Evolutionary conservation across 2,113 vertebrate genomes (phyloP).

Genomic region (Zootoca vivipara): DNA sequence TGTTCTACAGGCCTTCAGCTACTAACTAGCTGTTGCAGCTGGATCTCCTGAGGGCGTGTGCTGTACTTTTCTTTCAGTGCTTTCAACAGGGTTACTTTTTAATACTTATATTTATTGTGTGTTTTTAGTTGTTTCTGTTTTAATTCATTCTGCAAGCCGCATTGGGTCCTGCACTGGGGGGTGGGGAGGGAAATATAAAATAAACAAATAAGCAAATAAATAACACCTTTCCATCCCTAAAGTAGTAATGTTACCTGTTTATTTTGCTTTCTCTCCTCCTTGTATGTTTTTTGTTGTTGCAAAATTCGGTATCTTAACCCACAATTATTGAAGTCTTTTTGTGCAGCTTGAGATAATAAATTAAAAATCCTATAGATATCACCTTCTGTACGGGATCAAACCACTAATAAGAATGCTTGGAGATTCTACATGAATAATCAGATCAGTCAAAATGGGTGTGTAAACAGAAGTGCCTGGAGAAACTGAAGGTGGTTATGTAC

Average conservation of each 20-base stretch:
- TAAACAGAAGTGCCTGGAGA: constrained; percentile 39
- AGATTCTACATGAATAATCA: constrained; percentile 48
- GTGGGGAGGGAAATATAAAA: too few relatives aligned
- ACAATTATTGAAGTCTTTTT: constrained; percentile 47
- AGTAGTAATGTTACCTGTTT: not conserved
- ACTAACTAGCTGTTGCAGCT: too few relatives aligned
- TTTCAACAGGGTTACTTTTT: too few relatives aligned
- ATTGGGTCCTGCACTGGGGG: too few relatives aligned
- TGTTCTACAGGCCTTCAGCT: too few relatives aligned
- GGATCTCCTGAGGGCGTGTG: too few relatives aligned
- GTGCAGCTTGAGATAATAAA: constrained; percentile 53
- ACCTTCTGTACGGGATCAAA: constrained; percentile 42
- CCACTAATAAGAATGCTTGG: constrained; percentile 42
- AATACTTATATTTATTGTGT: too few relatives aligned
- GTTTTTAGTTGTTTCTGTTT: too few relatives aligned
- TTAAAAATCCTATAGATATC: constrained; percentile 54
- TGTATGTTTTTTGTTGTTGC: constrained; percentile 7
- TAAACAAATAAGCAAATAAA: too few relatives aligned
- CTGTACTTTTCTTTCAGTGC: too few relatives aligned
- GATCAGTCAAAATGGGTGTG: not conserved
- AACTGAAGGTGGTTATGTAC: constrained; percentile 14
- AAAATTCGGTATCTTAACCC: not conserved
- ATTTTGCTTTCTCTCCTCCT: constrained; percentile 43
- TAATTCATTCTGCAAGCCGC: too few relatives aligned
- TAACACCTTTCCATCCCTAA: too few relatives aligned